These are phyloP conservation scores for Creontiades dilutus DNA, from an alignment of 2,888 invertebrate genomes.

Conservation along the genomic window DNA sequence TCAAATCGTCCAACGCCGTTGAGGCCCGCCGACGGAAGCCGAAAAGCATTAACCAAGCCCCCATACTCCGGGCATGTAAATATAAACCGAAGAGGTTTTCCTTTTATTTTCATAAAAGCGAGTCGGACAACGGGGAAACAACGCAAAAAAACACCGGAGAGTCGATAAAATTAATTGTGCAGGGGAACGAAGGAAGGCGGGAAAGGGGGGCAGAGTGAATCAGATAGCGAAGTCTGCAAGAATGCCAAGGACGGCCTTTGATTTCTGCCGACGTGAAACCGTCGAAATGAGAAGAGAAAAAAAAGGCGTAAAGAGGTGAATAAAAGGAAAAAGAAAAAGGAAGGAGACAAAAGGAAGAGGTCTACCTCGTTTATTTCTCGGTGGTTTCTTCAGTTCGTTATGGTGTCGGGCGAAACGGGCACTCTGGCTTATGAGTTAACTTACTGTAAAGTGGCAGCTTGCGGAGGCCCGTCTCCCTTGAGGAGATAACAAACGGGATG, in stretches of 20 bases:
- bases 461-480: neutral
- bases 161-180: slow-evolving; percentile 22
- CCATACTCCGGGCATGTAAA: neutral
- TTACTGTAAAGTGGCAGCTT: neutral
- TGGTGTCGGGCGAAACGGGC: neutral
- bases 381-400: slow-evolving; percentile 22
- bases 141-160: neutral
- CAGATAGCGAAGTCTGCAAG: neutral
- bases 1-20: neutral
- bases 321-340: neutral
- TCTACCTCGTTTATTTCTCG: neutral
- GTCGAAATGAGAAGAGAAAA: neutral
- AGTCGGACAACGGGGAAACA: neutral
- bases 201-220: neutral
- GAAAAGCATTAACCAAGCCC: neutral
- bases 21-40: neutral
- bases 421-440: neutral
- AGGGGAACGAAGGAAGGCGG: neutral
- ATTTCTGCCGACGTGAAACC: slow-evolving; percentile 47
- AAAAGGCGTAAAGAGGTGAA: neutral
- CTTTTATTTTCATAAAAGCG: neutral
- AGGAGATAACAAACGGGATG: too few relatives aligned
- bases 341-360: neutral
- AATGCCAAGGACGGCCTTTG: slow-evolving; percentile 58
- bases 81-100: neutral